phyloP scores from a whole-genome alignment of 2,113 vertebrate species.

The Anoura caudifer region DNA sequence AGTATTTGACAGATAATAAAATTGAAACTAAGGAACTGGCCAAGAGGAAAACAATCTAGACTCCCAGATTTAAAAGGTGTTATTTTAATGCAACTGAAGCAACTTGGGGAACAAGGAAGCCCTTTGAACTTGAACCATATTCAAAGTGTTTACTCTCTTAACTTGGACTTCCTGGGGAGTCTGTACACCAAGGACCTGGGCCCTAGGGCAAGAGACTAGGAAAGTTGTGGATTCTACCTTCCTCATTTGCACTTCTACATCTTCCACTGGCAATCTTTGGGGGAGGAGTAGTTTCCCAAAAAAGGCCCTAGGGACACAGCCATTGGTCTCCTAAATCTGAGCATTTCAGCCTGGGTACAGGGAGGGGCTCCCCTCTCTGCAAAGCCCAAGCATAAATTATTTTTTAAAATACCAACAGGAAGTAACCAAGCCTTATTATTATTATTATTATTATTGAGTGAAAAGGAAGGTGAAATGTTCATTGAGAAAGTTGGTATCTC shows the following conservation, averaged over 20 bases:
- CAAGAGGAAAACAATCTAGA: not conserved
- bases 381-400: not conserved
- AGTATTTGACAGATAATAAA: not conserved
- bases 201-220: not conserved
- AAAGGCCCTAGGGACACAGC: not conserved
- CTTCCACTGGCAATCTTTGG: not conserved
- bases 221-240: conserved; percentile 47
- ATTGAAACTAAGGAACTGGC: not conserved
- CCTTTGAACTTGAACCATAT: conserved; percentile 45
- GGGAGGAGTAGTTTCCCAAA: not conserved
- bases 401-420: not conserved
- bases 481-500: conserved; percentile 1
- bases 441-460: not conserved
- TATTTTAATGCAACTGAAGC: conserved; percentile 30
- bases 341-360: not conserved
- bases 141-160: conserved; percentile 34
- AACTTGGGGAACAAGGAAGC: conserved; percentile 15
- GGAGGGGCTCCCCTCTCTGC: not conserved
- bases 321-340: conserved; percentile 28
- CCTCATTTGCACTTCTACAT: conserved; percentile 36
- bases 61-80: not conserved
- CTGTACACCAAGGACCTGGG: not conserved
- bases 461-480: not conserved
- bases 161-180: conserved; percentile 30
- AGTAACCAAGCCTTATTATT: not conserved